Base-by-base conservation (phyloP, 2,113 vertebrate genomes). In the Varanus salvator region DNA sequence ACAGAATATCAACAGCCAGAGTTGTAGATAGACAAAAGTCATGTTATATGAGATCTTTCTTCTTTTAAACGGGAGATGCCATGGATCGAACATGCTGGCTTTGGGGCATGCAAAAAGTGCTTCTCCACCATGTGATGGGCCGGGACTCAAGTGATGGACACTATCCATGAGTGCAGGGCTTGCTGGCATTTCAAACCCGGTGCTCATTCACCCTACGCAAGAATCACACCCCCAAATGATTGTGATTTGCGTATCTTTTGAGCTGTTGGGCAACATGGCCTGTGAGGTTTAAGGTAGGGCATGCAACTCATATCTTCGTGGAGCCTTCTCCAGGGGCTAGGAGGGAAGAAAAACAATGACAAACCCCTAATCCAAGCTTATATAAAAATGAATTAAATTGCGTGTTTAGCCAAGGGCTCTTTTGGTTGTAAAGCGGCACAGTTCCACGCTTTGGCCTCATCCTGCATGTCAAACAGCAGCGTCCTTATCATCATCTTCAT, bases 381-480 rank as follows among this genome's bases (percentile, higher is more conserved):
- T 90, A 93, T 90, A 85, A 94, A 93, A 93, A n/a, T 7, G 76
- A 84, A 17, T 64, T 78, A 72, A 68, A 83, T 6, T 1, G 34
- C 82, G 31, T 86, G 14, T 74, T 23, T 19, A 7, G 48, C 75
- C 92, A 3, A 74, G 71, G 14, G 91, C 84, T 89, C n/a, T 48
- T 87, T 91, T 87, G 87, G 92, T 85, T 3, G 54, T 29, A 83
- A 21, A 4, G 57, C 17, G 87, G 68, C 74, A 27, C 12, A 83
- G 31, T 60, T 68, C 44, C 90, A 81, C 0, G 0, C 81, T 86
- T 2, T 71, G 44, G 44, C 91, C 66, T 64, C 77, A 90, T 84
- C 92, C 95, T 94, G 81, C 88, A 86, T 91, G 95, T 95, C 92
- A 90, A 96, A 75, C n/a, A 82, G 31, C 25, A 50, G 50, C 38